Evolutionary conservation across 2,888 invertebrate genomes (phyloP).

Genomic region (Chalcosyrphus nemorum): DNA sequence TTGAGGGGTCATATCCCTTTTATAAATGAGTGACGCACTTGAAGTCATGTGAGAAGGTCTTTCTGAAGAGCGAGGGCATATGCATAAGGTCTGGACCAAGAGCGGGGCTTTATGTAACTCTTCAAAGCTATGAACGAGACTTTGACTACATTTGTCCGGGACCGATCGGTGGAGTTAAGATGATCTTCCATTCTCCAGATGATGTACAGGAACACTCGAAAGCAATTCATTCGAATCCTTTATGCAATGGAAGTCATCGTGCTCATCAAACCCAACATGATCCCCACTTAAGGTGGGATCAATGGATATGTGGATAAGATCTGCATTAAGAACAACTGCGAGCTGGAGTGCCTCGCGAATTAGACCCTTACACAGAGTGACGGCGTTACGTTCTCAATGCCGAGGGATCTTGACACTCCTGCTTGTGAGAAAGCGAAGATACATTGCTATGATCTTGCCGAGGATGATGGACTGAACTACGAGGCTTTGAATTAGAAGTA

Average conservation of each 20-base stretch:
- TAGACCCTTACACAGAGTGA: slow-evolving; percentile 85
- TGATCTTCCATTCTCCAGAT: slow-evolving; percentile 87
- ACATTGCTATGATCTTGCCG: slow-evolving; percentile 79
- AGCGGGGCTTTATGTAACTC: slow-evolving; percentile 85
- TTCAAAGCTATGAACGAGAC: slow-evolving; percentile 85
- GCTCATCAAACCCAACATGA: slow-evolving; percentile 88
- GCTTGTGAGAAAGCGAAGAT: slow-evolving; percentile 81
- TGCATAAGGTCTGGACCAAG: slow-evolving; percentile 86
- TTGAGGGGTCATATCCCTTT: slow-evolving; percentile 83
- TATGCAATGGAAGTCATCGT: slow-evolving; percentile 87
- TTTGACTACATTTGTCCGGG: slow-evolving; percentile 88
- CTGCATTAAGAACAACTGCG: slow-evolving; percentile 89
- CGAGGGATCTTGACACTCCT: slow-evolving; percentile 80
- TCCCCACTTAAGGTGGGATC: slow-evolving; percentile 87
- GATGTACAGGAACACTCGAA: slow-evolving; percentile 86
- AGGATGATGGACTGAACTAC: slow-evolving; percentile 77
- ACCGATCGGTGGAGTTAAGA: slow-evolving; percentile 89
- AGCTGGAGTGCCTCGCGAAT: slow-evolving; percentile 88
- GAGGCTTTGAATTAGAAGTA: slow-evolving; percentile 74
- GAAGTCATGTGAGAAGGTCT: slow-evolving; percentile 83
- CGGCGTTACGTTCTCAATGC: slow-evolving; percentile 89
- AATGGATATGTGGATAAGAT: slow-evolving; percentile 86
- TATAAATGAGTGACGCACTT: slow-evolving; percentile 84
- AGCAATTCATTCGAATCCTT: slow-evolving; percentile 87
- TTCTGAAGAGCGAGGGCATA: slow-evolving; percentile 86